Percentiles rank a stretch among this genome's conserved stretches.
phyloP scores from a whole-genome alignment of 1,140 invertebrate genomes.

The Diorhabda sublineata region DNA sequence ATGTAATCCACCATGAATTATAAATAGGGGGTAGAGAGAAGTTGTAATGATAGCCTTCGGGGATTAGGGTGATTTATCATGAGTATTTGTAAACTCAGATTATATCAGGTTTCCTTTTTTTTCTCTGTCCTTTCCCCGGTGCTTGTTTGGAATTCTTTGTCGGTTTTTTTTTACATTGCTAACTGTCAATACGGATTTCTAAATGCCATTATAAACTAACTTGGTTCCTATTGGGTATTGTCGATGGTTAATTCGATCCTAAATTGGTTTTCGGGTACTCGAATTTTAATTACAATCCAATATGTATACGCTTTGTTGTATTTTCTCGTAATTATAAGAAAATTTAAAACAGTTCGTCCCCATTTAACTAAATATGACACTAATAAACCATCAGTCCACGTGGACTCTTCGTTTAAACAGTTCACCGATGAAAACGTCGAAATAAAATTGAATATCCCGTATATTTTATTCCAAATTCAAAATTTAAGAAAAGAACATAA shows the following conservation, averaged over 20 bases:
- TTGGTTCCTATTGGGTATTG: not conserved
- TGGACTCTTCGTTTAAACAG: too few species aligned
- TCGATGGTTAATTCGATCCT: not conserved
- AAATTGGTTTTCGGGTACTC: not conserved
- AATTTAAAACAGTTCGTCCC: too few species aligned
- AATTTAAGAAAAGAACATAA: too few species aligned
- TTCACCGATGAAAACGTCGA: too few species aligned
- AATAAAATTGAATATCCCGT: too few species aligned
- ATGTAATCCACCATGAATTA: constrained; percentile 37
- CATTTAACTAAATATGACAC: too few species aligned
- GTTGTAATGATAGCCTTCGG: constrained; percentile 28
- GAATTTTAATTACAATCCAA: too few species aligned
- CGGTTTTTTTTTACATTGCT: constrained; percentile 7
- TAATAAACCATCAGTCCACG: too few species aligned
- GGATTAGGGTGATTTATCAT: constrained; percentile 35
- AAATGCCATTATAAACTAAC: constrained; percentile 7
- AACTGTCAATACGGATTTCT: not conserved
- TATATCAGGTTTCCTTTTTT: constrained; percentile 18
- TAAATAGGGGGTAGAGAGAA: constrained; percentile 18
- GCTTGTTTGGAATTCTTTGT: constrained; percentile 16
- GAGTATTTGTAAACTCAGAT: constrained; percentile 32
- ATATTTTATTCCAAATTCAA: too few species aligned
- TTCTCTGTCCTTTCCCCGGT: not conserved
- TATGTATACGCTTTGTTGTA: too few species aligned
- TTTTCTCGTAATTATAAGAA: too few species aligned